A percentile compares a stretch with the other conserved stretches of the same genome.
phyloP scores from a whole-genome alignment of 1,140 invertebrate species.

The Macrostomum lignano region DNA sequence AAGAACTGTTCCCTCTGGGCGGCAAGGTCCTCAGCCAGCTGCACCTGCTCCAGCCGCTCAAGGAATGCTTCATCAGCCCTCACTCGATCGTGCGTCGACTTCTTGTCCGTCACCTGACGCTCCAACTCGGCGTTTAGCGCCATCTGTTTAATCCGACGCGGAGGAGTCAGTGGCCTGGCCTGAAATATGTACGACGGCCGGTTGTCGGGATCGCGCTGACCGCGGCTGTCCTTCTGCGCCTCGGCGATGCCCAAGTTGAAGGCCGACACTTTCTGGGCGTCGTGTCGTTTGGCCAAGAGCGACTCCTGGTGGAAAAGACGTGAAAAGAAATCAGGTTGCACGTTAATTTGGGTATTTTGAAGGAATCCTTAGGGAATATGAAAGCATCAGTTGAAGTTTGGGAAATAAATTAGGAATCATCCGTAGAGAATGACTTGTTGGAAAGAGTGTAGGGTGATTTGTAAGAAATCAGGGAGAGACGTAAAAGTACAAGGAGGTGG shows the following conservation, averaged over 20 bases:
- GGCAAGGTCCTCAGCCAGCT: slow-evolving; percentile 25
- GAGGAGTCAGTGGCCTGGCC: slow-evolving; percentile 20
- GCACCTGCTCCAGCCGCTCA: slow-evolving; percentile 24
- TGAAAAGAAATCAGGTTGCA: no score
- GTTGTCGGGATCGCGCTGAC: slow-evolving; percentile 13
- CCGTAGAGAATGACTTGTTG: no score
- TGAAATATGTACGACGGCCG: slow-evolving; percentile 25
- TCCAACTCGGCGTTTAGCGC: slow-evolving; percentile 9
- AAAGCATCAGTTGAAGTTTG: no score
- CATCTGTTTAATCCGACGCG: slow-evolving; percentile 16
- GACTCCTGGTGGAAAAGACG: slow-evolving; percentile 13
- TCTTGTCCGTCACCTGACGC: slow-evolving; percentile 15
- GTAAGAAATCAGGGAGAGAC: no score
- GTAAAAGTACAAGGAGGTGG: no score
- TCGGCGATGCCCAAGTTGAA: slow-evolving; percentile 26
- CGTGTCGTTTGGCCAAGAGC: slow-evolving; percentile 13
- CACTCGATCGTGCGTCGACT: slow-evolving; percentile 10
- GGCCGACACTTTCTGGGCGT: slow-evolving; percentile 22
- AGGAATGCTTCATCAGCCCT: slow-evolving; percentile 20
- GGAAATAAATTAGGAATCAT: no score
- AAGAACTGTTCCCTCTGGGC: slow-evolving; percentile 21
- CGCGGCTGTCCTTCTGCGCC: slow-evolving; percentile 15
- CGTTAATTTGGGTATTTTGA: no score
- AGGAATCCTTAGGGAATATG: no score
- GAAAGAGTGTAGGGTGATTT: no score